Conservation (phyloP, 2,113 vertebrate species). For the Pterophyllum scalare region DNA sequence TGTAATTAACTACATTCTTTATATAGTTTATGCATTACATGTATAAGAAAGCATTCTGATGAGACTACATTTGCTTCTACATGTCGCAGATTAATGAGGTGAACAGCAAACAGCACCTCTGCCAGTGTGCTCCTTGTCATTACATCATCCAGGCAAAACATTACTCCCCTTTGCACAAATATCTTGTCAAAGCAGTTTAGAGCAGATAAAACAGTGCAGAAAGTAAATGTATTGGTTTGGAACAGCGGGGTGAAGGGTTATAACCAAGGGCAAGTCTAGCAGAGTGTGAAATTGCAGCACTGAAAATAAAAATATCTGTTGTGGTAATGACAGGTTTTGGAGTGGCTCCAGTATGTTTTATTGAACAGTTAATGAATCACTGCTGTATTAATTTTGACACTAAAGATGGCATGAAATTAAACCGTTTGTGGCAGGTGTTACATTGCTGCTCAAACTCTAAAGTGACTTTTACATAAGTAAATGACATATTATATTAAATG, state of each 20-base stretch:
- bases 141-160: conserved; percentile 45
- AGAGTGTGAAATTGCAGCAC: conserved; percentile 61
- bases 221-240: conserved; percentile 23
- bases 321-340: conserved; percentile 41
- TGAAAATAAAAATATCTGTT: conserved; percentile 53
- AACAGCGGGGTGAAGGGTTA: conserved; percentile 52
- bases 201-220: conserved; percentile 25
- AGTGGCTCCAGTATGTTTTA: conserved; percentile 14
- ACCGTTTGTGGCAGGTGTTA: conserved; percentile 9
- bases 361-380: conserved; percentile 6
- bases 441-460: neutral
- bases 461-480: neutral
- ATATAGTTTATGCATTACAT: conserved; percentile 30
- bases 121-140: conserved; percentile 28
- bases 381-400: conserved; percentile 29
- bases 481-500: neutral
- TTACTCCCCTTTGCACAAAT: conserved; percentile 33
- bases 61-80: conserved; percentile 13
- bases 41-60: conserved; percentile 9
- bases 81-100: conserved; percentile 39
- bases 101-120: neutral
- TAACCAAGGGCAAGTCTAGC: conserved; percentile 49
- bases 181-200: conserved; percentile 40
- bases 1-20: conserved; percentile 37
- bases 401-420: conserved; percentile 16